phyloP scores from a whole-genome alignment of 1,140 invertebrate genomes.

The Trichonephila clavata region DNA sequence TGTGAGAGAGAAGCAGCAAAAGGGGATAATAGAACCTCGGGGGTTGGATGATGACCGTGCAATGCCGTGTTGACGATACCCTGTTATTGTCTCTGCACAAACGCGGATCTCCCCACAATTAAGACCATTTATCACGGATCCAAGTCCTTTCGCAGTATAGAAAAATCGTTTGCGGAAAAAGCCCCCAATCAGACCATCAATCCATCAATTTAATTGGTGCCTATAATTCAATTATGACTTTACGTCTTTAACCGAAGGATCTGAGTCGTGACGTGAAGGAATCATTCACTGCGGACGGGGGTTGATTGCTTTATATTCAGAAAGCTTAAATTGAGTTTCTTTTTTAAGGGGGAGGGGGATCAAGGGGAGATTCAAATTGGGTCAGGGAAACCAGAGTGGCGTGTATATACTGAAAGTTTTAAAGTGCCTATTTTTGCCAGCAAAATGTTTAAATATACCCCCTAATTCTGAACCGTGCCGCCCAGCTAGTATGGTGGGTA shows the following conservation, averaged over 20 bases:
- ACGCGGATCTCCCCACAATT: constrained; percentile 8
- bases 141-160: not conserved
- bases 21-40: too few relatives aligned
- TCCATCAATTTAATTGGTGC: constrained; percentile 43
- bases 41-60: not conserved
- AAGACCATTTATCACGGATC: not conserved
- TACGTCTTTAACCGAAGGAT: not conserved
- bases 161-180: not conserved
- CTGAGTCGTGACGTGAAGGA: not conserved
- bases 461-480: too few relatives aligned
- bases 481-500: too few relatives aligned
- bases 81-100: not conserved
- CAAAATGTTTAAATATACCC: too few relatives aligned
- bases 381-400: not conserved
- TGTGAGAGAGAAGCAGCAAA: too few relatives aligned
- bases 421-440: too few relatives aligned
- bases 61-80: not conserved
- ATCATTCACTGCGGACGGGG: not conserved
- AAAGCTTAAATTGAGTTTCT: too few relatives aligned
- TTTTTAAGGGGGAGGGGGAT: not conserved
- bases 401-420: too few relatives aligned
- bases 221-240: constrained; percentile 52
- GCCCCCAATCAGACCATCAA: not conserved
- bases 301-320: constrained; percentile 14
- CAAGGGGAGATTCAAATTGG: not conserved